phyloP scores from a whole-genome alignment of 2,888 invertebrate genomes.

The Diarsia rubi region DNA sequence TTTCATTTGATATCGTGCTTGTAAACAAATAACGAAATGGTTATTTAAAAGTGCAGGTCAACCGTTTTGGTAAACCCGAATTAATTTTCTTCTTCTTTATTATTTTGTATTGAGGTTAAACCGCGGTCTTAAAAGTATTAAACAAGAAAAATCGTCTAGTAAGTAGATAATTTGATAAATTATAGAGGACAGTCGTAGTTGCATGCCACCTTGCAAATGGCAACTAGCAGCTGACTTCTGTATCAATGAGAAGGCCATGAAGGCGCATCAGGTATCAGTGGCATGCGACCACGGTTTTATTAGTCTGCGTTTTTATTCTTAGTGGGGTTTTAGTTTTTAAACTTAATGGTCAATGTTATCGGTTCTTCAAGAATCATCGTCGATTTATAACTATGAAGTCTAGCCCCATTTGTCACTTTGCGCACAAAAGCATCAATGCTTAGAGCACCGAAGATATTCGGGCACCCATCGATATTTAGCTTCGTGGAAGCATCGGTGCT shows the following conservation, averaged over 20 bases:
- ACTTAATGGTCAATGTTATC: background rate
- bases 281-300: too few relatives aligned
- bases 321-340: too few relatives aligned
- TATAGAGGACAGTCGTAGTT: too few relatives aligned
- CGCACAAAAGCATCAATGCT: background rate
- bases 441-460: background rate
- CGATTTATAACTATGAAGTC: background rate
- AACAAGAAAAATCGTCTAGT: too few relatives aligned
- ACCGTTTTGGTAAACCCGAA: too few relatives aligned
- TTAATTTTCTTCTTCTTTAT: constrained; percentile 13
- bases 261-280: too few relatives aligned
- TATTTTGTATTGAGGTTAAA: background rate
- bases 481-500: background rate
- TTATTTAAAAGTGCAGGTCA: background rate
- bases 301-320: too few relatives aligned
- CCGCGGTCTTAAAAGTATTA: too few relatives aligned
- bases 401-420: background rate
- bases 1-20: background rate
- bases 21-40: background rate
- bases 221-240: too few relatives aligned
- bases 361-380: background rate
- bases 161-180: too few relatives aligned
- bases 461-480: background rate
- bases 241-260: too few relatives aligned
- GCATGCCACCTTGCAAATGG: too few relatives aligned